These are phyloP conservation scores for Orussus abietinus DNA, from an alignment of 1,140 invertebrate species.

Conservation along the genomic window DNA sequence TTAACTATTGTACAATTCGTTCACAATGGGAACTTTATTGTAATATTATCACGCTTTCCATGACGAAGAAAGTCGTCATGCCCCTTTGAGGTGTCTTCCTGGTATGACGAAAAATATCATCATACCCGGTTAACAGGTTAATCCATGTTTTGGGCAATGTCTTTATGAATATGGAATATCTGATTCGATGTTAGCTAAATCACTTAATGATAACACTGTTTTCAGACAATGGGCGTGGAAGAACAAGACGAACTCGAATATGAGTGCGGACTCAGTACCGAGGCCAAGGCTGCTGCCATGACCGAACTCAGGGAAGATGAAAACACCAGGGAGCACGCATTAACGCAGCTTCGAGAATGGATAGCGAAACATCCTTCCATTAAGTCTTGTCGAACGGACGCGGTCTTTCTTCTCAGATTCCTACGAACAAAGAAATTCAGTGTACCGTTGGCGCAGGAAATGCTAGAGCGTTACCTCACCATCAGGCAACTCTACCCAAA, in stretches of 20 bases:
- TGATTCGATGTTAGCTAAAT: not conserved
- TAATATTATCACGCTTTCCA: conserved; percentile 1
- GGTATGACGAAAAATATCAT: too few relatives aligned
- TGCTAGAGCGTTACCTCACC: conserved; percentile 79
- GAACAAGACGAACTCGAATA: conserved; percentile 31
- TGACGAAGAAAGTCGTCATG: too few relatives aligned
- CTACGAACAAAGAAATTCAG: conserved; percentile 83
- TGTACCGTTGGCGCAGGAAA: conserved; percentile 75
- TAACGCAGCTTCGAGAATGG: conserved; percentile 72
- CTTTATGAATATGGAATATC: not conserved
- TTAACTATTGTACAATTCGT: conserved; percentile 7
- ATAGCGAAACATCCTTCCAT: conserved; percentile 73
- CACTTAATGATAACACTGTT: not conserved
- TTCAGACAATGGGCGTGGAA: conserved; percentile 28
- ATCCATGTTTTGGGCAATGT: not conserved
- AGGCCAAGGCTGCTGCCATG: conserved; percentile 59
- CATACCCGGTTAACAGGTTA: too few relatives aligned
- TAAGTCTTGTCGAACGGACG: conserved; percentile 71
- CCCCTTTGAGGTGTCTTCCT: too few relatives aligned
- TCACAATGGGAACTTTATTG: conserved; percentile 3
- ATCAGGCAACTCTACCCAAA: conserved; percentile 76
- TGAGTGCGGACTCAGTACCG: conserved; percentile 42
- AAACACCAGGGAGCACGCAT: conserved; percentile 61
- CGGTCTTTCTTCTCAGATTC: conserved; percentile 76
- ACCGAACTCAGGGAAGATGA: conserved; percentile 72